Conservation (phyloP, 2,888 invertebrate genomes). For the Drosophila setosimentum region DNA sequence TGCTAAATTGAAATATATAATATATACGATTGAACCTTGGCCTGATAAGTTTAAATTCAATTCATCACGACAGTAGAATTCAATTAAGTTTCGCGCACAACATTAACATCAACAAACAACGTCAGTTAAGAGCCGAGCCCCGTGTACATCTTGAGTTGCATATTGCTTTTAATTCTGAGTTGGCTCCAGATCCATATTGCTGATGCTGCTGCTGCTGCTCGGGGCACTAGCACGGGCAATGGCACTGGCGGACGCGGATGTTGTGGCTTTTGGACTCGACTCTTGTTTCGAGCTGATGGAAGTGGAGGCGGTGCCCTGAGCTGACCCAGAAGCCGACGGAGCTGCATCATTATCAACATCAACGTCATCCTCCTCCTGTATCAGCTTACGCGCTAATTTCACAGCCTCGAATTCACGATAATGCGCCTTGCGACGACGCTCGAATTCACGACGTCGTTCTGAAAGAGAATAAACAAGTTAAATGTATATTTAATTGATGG, state of each 20-base stretch:
- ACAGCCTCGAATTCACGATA: slow-evolving; percentile 99
- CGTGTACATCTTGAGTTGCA: slow-evolving; percentile 35
- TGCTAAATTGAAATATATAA: slow-evolving; percentile 22
- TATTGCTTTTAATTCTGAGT: slow-evolving; percentile 51
- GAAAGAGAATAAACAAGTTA: slow-evolving; percentile 42
- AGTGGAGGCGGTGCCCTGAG: slow-evolving; percentile 40
- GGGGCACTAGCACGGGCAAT: slow-evolving; percentile 23
- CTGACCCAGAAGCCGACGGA: slow-evolving; percentile 44
- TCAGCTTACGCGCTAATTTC: slow-evolving; percentile 94
- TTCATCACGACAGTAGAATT: slow-evolving; percentile 54
- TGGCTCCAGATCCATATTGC: slow-evolving; percentile 57
- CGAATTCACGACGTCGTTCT: slow-evolving; percentile 92
- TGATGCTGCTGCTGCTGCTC: slow-evolving; percentile 44
- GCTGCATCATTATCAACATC: slow-evolving; percentile 84
- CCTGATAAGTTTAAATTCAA: slow-evolving; percentile 55
- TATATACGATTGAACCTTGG: slow-evolving; percentile 19
- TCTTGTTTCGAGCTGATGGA: slow-evolving; percentile 55
- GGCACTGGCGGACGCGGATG: slow-evolving; percentile 55
- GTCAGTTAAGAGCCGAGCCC: slow-evolving; percentile 27
- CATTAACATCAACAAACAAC: slow-evolving; percentile 62
- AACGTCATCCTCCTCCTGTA: slow-evolving; percentile 95
- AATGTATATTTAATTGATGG: not conserved
- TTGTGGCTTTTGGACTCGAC: slow-evolving; percentile 47
- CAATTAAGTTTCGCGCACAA: slow-evolving; percentile 48
- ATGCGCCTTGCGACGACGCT: slow-evolving; percentile 97